Evolutionary conservation across 2,888 invertebrate genomes (phyloP), one percentile per base, ranked within the genome.

Genomic region (Hymenopus coronatus): DNA sequence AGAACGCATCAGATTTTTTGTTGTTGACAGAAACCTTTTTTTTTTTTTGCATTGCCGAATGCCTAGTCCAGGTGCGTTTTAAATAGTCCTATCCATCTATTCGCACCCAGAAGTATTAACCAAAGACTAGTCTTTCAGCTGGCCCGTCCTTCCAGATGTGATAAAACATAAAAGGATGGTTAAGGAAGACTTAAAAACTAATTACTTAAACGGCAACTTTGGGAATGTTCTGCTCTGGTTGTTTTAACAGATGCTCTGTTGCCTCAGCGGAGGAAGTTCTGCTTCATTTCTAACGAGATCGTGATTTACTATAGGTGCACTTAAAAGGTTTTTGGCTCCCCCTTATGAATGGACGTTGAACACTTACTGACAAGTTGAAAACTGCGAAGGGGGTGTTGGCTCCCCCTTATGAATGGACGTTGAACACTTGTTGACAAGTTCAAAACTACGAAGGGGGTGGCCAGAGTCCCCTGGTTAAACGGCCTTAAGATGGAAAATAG

Each of bases 81-180:
- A 33, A 8, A 7, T 33, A 33, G 33, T 7, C 33, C 33, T 33
- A 33, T 33, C 6, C 33, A 33, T 4, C 4, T 2, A 30, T 30
- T 30, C 30, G 2, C 4, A 30, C 30, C 4, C 30, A 30, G 30
- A 30, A 30, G 4, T 30, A 30, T 30, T 30, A 30, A 30, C 8
- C 7, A 33, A 33, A 33, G 33, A 33, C 33, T 0, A 33, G 33
- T 8, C 8, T 8, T 83, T 27, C 3, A 84, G 12, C 12, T 83
- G 20, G 6, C 15, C 33, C 33, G 30, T 84, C 30, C 25, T 70
- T 86, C 27, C 28, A 28, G 20, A 28, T 28, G 25, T 70, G 28
- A 46, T 54, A 82, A n/a, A n/a, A n/a, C n/a, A 30, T 87, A 82
- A 88, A 85, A 85, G 28, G 88, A 85, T 88, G 82, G 40, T 40